phyloP scores from a whole-genome alignment of 2,797 vertebrate species.

The Ctenopoma kingsleyae region DNA sequence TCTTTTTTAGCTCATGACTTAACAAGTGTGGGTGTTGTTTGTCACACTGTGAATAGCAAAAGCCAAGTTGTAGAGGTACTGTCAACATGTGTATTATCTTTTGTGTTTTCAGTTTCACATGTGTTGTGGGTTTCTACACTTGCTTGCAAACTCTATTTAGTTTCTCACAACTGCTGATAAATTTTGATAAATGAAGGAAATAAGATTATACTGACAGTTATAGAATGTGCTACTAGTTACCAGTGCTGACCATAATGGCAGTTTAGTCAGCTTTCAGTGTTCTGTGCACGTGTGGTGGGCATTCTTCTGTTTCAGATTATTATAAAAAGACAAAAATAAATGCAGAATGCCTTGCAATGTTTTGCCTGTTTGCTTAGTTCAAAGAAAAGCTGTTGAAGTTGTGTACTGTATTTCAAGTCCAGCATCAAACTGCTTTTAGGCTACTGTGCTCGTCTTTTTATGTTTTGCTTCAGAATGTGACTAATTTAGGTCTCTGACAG shows the following conservation, averaged over 20 bases:
- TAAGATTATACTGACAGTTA: background rate
- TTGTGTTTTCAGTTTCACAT: constrained; percentile 21
- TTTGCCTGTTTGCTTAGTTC: background rate
- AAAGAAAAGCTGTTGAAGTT: background rate
- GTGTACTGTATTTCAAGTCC: constrained; percentile 1
- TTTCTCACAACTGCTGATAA: constrained; percentile 14
- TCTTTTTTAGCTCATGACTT: constrained; percentile 29
- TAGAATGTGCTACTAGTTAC: background rate
- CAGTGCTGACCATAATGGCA: background rate
- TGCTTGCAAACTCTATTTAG: constrained; percentile 11
- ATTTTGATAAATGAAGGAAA: constrained; percentile 15
- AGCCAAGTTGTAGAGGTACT: constrained; percentile 3
- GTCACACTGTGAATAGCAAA: background rate
- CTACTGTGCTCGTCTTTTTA: constrained; percentile 12
- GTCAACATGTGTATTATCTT: constrained; percentile 26
- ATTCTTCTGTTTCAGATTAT: background rate
- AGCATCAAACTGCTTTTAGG: background rate
- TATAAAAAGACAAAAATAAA: background rate
- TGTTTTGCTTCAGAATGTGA: constrained; percentile 11
- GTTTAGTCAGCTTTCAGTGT: background rate
- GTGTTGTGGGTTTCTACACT: constrained; percentile 13
- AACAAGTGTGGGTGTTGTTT: constrained; percentile 11
- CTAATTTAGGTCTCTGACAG: constrained; percentile 28
- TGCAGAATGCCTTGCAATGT: background rate
- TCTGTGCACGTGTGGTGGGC: no score